Evolutionary conservation across 2,888 invertebrate species (phyloP), one percentile per base, ranked within the genome.

Genomic region (Amaurobius ferox): DNA sequence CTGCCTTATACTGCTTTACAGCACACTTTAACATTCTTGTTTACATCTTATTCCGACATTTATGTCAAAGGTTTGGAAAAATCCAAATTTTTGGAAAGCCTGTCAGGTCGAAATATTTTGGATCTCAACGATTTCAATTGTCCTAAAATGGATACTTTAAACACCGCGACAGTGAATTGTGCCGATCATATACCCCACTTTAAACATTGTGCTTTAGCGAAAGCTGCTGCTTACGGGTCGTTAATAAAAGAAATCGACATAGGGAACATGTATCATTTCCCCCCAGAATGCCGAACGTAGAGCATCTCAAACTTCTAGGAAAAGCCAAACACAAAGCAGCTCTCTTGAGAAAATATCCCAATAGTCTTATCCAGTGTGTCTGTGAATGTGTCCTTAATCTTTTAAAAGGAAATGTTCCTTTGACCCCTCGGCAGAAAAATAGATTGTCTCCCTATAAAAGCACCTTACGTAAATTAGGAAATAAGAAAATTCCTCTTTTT

Each of bases 361-460:
- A 68, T 19, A 32, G 23, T 0, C 26, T 68, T 13, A 79, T 72
- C 30, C 66, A 79, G 29, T 71, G 7, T 1, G 35, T 72, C n/a
- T 79, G 72, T 44, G 79, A 79, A 48, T 79, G 79, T 72, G 79
- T 29, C 13, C 19, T 72, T 0, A 79, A 79, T 71, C n/a, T 72
- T 7, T 29, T 79, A 44, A 40, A 64, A 64, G 71, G 72, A 0
- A 79, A 79, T 16, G 7, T 76, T 16, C 39, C 39, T 13, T n/a
- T 76, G 1, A 32, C 16, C 19, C 44, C 66, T 16, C 3, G 16
- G 7, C n/a, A 39, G 7, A 73, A 68, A 40, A 35, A 66, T 19
- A 30, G 55, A 73, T 23, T 81, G 0, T 9, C 29, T n/a, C 44
- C 66, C 23, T 61, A 39, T 19, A 74, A 66, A 68, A 67, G 28